Evolutionary conservation across 2,113 vertebrate species (phyloP).

Genomic region (Turdus rufiventris): DNA sequence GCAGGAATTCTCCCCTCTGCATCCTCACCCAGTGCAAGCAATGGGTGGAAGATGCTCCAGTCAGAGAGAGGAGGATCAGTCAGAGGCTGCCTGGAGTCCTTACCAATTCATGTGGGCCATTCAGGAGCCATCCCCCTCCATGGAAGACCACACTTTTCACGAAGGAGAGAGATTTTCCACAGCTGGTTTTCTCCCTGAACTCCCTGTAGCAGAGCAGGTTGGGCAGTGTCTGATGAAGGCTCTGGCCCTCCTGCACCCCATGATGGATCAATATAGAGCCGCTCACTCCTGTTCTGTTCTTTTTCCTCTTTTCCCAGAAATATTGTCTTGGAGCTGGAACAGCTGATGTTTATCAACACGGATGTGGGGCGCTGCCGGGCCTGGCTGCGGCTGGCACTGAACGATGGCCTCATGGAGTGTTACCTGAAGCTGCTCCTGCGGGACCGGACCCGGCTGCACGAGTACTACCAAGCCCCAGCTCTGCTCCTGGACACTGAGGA

Average conservation of each 20-base stretch:
- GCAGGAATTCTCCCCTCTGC: not conserved
- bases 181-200: not conserved
- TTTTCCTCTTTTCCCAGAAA: constrained; percentile 70
- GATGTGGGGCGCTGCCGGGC: constrained; percentile 92
- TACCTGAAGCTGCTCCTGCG: constrained; percentile 86
- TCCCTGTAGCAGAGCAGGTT: not conserved
- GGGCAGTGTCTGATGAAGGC: not conserved
- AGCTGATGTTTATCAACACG: constrained; percentile 83
- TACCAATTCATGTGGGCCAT: not conserved
- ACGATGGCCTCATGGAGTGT: constrained; percentile 90
- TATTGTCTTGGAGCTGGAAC: constrained; percentile 84
- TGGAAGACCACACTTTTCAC: not conserved
- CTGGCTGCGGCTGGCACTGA: constrained; percentile 91
- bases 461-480: constrained; percentile 84
- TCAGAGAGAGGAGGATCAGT: not conserved
- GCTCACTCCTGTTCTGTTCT: not conserved
- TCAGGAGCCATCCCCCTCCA: not conserved
- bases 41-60: not conserved
- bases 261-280: accelerated
- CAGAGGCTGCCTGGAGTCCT: not conserved
- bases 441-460: constrained; percentile 77
- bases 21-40: not conserved
- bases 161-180: not conserved
- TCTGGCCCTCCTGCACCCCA: accelerated
- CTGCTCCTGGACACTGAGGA: constrained; percentile 88